Base-by-base conservation (phyloP, 2,113 vertebrate genomes). In the Talpa occidentalis region DNA sequence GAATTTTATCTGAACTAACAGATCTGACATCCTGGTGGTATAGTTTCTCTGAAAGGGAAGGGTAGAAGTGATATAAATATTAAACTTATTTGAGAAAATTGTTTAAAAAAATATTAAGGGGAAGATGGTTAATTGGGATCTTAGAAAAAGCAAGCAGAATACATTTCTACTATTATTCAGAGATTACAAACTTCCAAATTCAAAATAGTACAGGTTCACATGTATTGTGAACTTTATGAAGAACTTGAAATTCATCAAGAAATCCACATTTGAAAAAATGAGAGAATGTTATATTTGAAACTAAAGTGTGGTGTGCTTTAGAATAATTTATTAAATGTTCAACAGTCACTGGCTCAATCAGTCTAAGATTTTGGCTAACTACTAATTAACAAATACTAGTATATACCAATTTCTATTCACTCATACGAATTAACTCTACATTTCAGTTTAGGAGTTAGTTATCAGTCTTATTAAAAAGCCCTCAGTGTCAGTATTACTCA, bases 121-220 rank as follows among this genome's bases (percentile, higher is more conserved):
- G 52, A 86, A 40, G 49, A 49, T 49, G 35, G 78, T 78, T 84
- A 86, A 92, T 2, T 49, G 40, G 40, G 11, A 19, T 40, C 73
- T 70, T 69, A 14, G 64, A 70, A 70, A 93, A 86, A 86, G 60
- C 19, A 93, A 87, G 26, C 14, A 62, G 19, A 59, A 62, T 72
- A 6, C 49, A 87, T 79, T 78, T 73, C 47, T 77, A 60, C 66
- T 56, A 70, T 79, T 79, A 70, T 79, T 79, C 16, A 79, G 40
- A 81, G 62, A 70, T 88, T 66, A 88, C 14, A 74, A 82, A 82
- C 47, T 82, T 83, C 37, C 60, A 59, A 72, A 49, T 67, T 88
- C 30, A 44, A n/a, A 93, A 81, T 17, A 16, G 21, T 35, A 78
- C 22, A 72, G 42, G 72, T 52, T 77, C 32, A 69, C 12, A 90